Percentiles rank a stretch among this genome's conserved stretches.
Conservation (phyloP, 2,113 vertebrate genomes). For the Vireo altiloquus region DNA sequence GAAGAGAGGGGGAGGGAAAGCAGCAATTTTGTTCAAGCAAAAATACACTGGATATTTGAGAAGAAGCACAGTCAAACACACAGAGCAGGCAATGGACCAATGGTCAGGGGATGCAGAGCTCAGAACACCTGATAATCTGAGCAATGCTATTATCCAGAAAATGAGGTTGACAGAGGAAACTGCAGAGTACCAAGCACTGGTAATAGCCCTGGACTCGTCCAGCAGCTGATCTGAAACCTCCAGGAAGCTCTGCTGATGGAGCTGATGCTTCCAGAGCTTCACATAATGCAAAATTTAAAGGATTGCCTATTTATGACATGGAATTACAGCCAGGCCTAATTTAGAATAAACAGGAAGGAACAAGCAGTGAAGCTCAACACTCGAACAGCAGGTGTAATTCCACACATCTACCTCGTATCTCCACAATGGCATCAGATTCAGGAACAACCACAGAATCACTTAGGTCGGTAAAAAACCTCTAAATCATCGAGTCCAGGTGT, state of each 20-base stretch:
- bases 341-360: background rate
- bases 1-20: background rate
- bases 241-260: background rate
- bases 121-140: background rate
- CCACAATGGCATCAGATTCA: background rate
- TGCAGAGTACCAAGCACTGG: background rate
- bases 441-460: background rate
- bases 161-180: background rate
- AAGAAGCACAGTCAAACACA: background rate
- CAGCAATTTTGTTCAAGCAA: background rate
- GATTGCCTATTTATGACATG: background rate
- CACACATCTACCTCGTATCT: background rate
- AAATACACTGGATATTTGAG: background rate
- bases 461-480: background rate
- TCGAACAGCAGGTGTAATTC: background rate
- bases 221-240: background rate
- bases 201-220: background rate
- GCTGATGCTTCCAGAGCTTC: background rate
- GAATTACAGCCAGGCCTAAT: background rate
- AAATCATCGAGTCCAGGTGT: background rate
- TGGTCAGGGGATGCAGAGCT: background rate
- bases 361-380: background rate
- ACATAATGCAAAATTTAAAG: background rate
- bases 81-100: background rate
- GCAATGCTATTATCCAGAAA: background rate